Conservation (phyloP, 37 sponge, comb jelly and placozoan species). For the Halichondria panicea region DNA sequence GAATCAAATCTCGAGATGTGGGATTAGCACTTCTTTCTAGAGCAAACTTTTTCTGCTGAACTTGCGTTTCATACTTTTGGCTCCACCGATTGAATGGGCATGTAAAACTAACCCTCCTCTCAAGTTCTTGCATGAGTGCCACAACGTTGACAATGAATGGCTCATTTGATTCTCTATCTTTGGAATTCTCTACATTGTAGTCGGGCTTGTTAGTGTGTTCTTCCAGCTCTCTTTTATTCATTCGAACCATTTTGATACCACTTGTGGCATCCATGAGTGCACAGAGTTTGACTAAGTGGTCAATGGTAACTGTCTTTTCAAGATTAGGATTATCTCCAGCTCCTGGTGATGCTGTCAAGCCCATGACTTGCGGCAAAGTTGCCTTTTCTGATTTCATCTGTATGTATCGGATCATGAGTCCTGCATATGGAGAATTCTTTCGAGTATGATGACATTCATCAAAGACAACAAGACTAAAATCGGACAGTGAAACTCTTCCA, state of each 20-base stretch:
- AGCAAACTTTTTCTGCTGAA: slow-evolving; percentile 13
- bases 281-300: slow-evolving; percentile 56
- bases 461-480: slow-evolving; percentile 70
- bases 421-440: slow-evolving; percentile 53
- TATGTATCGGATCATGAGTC: slow-evolving; percentile 55
- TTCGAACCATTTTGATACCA: slow-evolving; percentile 49
- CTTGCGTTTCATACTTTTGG: slow-evolving; percentile 24
- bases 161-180: slow-evolving; percentile 21
- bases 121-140: slow-evolving; percentile 24
- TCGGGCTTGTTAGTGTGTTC: slow-evolving; percentile 4
- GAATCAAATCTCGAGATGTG: slow-evolving; percentile 17
- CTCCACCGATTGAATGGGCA: slow-evolving; percentile 3
- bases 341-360: slow-evolving; percentile 79
- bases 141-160: slow-evolving; percentile 1
- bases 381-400: slow-evolving; percentile 22
- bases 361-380: slow-evolving; percentile 63
- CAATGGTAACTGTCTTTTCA: slow-evolving; percentile 2
- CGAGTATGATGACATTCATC: slow-evolving; percentile 92
- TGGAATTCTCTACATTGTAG: background rate
- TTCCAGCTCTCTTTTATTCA: slow-evolving; percentile 39
- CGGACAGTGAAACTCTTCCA: slow-evolving; percentile 7
- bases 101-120: slow-evolving; percentile 2
- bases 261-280: slow-evolving; percentile 73
- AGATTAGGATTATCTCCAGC: slow-evolving; percentile 44
- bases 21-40: slow-evolving; percentile 19